These are phyloP conservation scores for Argyresthia albistria DNA, from an alignment of 2,888 invertebrate genomes.

Conservation along the genomic window DNA sequence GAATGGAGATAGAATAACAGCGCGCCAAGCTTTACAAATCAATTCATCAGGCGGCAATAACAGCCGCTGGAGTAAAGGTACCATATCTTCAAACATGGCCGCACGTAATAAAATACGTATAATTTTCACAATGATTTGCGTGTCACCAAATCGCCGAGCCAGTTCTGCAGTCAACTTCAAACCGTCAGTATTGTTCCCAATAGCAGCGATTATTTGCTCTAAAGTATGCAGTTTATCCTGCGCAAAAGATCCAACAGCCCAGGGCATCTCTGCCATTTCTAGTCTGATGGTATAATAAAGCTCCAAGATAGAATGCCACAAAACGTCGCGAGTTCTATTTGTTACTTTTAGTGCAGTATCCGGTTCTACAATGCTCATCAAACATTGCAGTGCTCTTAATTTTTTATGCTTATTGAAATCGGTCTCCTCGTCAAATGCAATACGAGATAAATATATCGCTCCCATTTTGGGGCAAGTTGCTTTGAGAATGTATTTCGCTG, in stretches of 20 bases:
- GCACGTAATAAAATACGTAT: constrained; percentile 41
- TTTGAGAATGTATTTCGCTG: constrained; percentile 61
- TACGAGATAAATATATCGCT: constrained; percentile 60
- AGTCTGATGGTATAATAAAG: constrained; percentile 48
- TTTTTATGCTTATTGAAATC: constrained; percentile 60
- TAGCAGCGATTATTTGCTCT: constrained; percentile 45
- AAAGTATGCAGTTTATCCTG: constrained; percentile 53
- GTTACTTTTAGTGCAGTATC: constrained; percentile 61
- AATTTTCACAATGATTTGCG: constrained; percentile 32
- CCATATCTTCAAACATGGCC: constrained; percentile 47
- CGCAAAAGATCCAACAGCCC: constrained; percentile 51
- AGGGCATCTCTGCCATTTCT: constrained; percentile 60
- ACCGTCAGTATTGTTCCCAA: constrained; percentile 38
- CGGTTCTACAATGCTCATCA: constrained; percentile 57
- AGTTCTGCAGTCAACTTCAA: constrained; percentile 47
- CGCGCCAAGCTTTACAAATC: constrained; percentile 56
- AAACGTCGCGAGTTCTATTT: constrained; percentile 43
- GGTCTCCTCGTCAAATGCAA: constrained; percentile 59
- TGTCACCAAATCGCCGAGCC: constrained; percentile 38
- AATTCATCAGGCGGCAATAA: constrained; percentile 39
- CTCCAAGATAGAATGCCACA: constrained; percentile 57
- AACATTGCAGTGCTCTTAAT: constrained; percentile 59
- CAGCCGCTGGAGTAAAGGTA: constrained; percentile 46
- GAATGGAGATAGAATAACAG: constrained; percentile 43
- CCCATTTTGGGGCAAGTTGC: constrained; percentile 67